Evolutionary conservation across 1,140 invertebrate genomes (phyloP).

Genomic region (Liolophura sinensis): DNA sequence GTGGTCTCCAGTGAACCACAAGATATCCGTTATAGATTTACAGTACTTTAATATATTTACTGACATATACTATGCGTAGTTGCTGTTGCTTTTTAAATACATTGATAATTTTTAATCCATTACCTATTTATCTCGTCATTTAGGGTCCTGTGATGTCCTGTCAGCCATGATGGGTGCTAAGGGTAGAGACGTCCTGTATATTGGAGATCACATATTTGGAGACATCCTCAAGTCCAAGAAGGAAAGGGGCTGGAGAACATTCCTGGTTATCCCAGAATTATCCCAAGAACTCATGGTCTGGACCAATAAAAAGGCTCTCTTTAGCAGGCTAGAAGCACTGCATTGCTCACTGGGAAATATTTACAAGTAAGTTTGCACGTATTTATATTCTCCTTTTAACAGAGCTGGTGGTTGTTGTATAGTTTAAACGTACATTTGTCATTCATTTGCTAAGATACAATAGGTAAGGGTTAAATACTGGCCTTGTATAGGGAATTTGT

Average conservation of each 20-base stretch:
- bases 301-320: slow-evolving; percentile 94
- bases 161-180: slow-evolving; percentile 94
- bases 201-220: slow-evolving; percentile 95
- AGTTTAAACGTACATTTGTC: no score
- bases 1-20: no score
- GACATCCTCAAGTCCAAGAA: slow-evolving; percentile 99
- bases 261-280: slow-evolving; percentile 95
- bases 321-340: slow-evolving; percentile 84
- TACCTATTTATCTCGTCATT: slow-evolving; percentile 9
- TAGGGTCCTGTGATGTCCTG: slow-evolving; percentile 95
- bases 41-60: no score
- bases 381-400: not conserved
- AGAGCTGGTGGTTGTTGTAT: not conserved
- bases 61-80: no score
- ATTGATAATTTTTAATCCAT: no score
- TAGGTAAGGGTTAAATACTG: no score
- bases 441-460: no score
- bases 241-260: slow-evolving; percentile 96
- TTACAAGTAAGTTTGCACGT: slow-evolving; percentile 74
- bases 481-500: no score
- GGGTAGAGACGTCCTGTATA: slow-evolving; percentile 97
- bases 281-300: slow-evolving; percentile 95
- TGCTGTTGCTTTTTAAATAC: no score
- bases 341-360: slow-evolving; percentile 91
- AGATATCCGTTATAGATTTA: no score